Conservation (phyloP, 2,797 vertebrate species). For the Acrocephalus scirpaceus region DNA sequence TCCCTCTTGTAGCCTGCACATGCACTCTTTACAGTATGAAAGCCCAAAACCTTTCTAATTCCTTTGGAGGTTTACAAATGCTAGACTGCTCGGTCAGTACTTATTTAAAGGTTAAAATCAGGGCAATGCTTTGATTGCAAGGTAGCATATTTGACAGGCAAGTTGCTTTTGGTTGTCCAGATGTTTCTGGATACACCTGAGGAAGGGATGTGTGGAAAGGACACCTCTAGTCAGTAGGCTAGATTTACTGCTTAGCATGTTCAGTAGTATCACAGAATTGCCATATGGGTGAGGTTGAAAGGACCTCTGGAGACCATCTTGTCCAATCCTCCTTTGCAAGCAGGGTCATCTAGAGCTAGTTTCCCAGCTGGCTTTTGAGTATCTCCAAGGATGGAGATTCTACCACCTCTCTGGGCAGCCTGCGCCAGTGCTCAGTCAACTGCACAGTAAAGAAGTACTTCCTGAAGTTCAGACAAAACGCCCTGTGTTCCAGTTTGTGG, state of each 20-base stretch:
- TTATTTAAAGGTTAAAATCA: slow-evolving; percentile 2
- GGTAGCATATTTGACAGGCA: neutral
- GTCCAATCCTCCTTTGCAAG: neutral
- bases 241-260: neutral
- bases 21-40: neutral
- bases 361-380: neutral
- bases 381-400: neutral
- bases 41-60: neutral
- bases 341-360: neutral
- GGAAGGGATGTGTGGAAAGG: neutral
- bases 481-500: neutral
- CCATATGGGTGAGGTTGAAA: neutral
- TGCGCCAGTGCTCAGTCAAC: neutral
- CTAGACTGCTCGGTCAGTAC: neutral
- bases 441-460: neutral
- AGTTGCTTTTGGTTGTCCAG: neutral
- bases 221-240: neutral
- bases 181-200: neutral
- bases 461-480: neutral
- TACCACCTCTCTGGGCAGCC: neutral
- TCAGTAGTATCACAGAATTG: neutral
- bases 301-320: neutral
- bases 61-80: neutral
- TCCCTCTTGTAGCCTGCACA: neutral
- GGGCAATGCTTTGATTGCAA: neutral